A percentile compares a stretch with the other conserved stretches of the same genome.
phyloP scores from a whole-genome alignment of 2,888 invertebrate species.

The Conistra vaccinii region DNA sequence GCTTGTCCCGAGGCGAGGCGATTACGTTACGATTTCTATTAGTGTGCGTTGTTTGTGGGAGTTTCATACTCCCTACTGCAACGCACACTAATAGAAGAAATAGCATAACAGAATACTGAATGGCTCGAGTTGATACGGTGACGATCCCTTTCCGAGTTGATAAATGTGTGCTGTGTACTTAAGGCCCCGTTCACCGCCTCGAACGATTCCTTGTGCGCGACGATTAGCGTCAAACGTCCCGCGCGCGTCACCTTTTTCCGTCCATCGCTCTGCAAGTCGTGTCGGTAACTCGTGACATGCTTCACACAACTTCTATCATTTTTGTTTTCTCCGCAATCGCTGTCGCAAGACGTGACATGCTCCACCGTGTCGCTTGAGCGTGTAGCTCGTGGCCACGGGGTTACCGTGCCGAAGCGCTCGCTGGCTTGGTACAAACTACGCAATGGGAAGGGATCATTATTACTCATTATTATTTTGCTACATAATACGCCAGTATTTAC shows the following conservation, averaged over 20 bases:
- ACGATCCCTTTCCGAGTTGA: too few relatives aligned
- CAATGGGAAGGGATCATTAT: conserved; percentile 40
- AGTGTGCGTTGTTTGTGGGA: too few relatives aligned
- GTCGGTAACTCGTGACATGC: not conserved
- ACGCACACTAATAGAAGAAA: too few relatives aligned
- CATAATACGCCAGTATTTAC: conserved; percentile 32
- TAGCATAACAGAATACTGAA: too few relatives aligned
- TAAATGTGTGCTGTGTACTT: too few relatives aligned
- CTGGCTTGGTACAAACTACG: conserved; percentile 23
- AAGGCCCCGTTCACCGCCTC: not conserved
- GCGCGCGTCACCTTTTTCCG: not conserved
- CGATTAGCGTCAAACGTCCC: not conserved
- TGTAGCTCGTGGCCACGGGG: not conserved
- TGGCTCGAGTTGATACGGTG: too few relatives aligned
- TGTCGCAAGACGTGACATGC: not conserved
- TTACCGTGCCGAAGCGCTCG: conserved; percentile 6
- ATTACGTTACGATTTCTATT: too few relatives aligned
- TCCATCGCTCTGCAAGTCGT: not conserved
- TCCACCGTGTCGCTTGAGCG: not conserved
- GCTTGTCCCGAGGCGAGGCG: too few relatives aligned
- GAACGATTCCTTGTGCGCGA: not conserved
- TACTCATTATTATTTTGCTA: conserved; percentile 52
- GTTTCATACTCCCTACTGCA: too few relatives aligned
- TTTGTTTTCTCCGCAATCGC: not conserved
- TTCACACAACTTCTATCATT: too few relatives aligned